These are phyloP conservation scores for Eulemur macaco DNA, from an alignment of 2,113 vertebrate genomes.

Conservation along the genomic window DNA sequence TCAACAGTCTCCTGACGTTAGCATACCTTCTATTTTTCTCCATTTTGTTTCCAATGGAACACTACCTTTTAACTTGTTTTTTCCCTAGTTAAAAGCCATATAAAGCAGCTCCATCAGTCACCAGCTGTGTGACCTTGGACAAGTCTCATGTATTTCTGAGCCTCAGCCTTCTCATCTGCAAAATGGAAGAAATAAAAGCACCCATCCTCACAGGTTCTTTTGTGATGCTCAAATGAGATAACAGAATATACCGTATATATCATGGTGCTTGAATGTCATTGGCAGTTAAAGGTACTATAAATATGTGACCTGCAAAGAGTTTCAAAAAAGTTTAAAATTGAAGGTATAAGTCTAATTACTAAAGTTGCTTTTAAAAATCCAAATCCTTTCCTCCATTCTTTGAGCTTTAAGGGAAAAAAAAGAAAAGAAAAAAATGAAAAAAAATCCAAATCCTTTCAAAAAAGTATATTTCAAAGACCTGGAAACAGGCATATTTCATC, in stretches of 20 bases:
- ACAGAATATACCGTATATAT: not conserved
- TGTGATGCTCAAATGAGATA: not conserved
- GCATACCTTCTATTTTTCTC: not conserved
- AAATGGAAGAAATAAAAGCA: not conserved
- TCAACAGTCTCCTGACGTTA: not conserved
- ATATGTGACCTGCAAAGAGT: not conserved
- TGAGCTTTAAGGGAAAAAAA: too few relatives aligned
- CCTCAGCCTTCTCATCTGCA: not conserved
- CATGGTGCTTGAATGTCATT: not conserved
- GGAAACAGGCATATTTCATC: not conserved
- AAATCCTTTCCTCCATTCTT: not conserved
- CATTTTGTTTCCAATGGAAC: not conserved
- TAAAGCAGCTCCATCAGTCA: not conserved
- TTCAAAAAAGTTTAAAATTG: not conserved
- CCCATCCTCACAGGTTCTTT: not conserved
- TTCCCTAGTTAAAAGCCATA: not conserved
- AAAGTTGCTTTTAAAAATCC: slow-evolving; percentile 1
- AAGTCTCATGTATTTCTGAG: not conserved
- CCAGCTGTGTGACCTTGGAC: not conserved
- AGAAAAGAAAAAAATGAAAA: too few relatives aligned
- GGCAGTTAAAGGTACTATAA: not conserved
- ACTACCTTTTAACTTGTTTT: not conserved
- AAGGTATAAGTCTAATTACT: not conserved
- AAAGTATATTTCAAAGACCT: not conserved
- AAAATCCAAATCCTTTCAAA: slow-evolving; percentile 28